Evolutionary conservation across 2,797 vertebrate genomes (phyloP).

Genomic region (Scyliorhinus canicula): DNA sequence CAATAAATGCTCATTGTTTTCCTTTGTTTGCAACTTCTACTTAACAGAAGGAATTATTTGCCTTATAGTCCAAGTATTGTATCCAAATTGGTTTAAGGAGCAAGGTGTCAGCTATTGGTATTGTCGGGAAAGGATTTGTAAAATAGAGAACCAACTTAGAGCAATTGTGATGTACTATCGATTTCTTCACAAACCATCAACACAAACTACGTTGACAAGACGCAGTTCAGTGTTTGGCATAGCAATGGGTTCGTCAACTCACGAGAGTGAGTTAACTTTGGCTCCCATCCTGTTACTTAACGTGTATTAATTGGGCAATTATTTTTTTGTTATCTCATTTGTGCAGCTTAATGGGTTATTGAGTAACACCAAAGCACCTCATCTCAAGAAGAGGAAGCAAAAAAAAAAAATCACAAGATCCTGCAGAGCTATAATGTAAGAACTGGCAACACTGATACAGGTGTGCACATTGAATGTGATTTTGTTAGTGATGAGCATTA

Average conservation of each 20-base stretch:
- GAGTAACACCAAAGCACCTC: background rate
- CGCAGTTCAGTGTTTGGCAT: background rate
- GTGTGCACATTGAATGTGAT: background rate
- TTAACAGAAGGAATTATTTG: background rate
- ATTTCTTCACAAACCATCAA: background rate
- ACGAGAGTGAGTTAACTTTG: background rate
- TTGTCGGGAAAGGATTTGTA: background rate
- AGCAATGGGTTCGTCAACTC: background rate
- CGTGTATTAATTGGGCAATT: background rate
- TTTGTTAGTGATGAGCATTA: background rate
- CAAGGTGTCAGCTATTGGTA: background rate
- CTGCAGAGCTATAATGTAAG: background rate
- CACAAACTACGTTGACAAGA: background rate
- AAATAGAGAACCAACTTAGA: background rate
- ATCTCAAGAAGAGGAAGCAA: background rate
- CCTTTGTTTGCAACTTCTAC: background rate
- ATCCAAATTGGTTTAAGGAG: background rate
- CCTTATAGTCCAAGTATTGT: background rate
- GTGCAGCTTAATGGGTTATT: background rate
- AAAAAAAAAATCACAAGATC: background rate
- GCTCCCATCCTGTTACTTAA: background rate
- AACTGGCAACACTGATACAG: background rate
- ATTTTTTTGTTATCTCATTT: background rate
- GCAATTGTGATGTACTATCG: background rate
- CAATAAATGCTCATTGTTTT: background rate